Evolutionary conservation across 2,888 invertebrate species (phyloP).

Genomic region (Ornithoptera priamus): DNA sequence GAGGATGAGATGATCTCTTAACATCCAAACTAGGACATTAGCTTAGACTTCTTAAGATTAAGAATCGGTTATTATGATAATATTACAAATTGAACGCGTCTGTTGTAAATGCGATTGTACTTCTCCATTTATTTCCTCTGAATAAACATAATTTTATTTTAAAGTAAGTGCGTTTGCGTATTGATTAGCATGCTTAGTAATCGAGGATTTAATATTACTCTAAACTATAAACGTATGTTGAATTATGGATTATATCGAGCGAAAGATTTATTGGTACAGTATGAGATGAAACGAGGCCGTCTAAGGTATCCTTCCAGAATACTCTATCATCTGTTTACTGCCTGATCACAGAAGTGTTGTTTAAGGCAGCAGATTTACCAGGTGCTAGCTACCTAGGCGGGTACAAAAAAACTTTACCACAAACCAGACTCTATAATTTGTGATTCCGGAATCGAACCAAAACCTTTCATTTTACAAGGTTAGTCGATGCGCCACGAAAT

Average conservation of each 20-base stretch:
- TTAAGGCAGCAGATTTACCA: too few species aligned
- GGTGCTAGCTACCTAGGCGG: too few species aligned
- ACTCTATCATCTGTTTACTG: too few species aligned
- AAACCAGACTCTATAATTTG: too few species aligned
- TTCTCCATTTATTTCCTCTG: slow-evolving; percentile 7
- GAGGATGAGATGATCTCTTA: background rate
- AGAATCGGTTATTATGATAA: slow-evolving; percentile 3
- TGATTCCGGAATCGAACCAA: too few species aligned
- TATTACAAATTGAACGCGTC: background rate
- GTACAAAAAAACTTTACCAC: too few species aligned
- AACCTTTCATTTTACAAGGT: background rate
- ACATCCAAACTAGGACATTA: background rate
- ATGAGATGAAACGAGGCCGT: background rate
- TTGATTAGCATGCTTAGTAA: background rate
- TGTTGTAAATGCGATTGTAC: slow-evolving; percentile 16
- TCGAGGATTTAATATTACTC: slow-evolving; percentile 7
- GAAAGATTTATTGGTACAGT: background rate
- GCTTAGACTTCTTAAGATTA: background rate
- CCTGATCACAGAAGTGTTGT: too few species aligned
- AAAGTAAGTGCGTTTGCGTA: background rate
- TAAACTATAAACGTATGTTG: background rate
- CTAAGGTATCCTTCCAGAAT: too few species aligned
- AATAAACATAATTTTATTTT: background rate
- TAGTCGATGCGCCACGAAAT: too few species aligned
- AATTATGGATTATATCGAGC: slow-evolving; percentile 2